Percentiles rank a stretch among this genome's conserved stretches.
These are phyloP conservation scores for Keiferia lycopersicella DNA, from an alignment of 2,888 invertebrate species.

Conservation along the genomic window DNA sequence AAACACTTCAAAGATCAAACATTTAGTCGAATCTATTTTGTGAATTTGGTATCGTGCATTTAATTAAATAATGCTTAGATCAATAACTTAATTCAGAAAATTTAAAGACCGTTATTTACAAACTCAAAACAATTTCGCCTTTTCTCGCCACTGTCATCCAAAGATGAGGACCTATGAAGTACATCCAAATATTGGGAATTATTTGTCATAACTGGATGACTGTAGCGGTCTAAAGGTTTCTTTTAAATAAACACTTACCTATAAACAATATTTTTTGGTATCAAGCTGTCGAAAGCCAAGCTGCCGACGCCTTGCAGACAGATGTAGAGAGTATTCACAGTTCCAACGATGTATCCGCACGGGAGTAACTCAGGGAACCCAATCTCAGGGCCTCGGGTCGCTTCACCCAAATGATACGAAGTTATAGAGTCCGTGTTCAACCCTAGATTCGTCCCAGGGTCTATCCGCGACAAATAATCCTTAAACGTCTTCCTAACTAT, in stretches of 20 bases:
- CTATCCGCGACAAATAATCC: slow-evolving; percentile 95
- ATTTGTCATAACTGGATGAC: no score
- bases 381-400: slow-evolving; percentile 89
- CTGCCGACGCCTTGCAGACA: slow-evolving; percentile 93
- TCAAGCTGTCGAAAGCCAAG: slow-evolving; percentile 96
- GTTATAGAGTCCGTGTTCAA: slow-evolving; percentile 92
- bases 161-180: no score
- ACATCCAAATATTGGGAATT: no score
- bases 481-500: slow-evolving; percentile 95
- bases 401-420: slow-evolving; percentile 96
- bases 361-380: slow-evolving; percentile 94
- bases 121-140: no score
- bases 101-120: no score
- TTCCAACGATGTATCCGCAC: slow-evolving; percentile 95
- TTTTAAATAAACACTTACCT: slow-evolving; percentile 73
- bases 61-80: no score
- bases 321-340: slow-evolving; percentile 92
- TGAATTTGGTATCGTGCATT: no score
- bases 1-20: no score
- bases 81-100: no score
- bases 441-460: slow-evolving; percentile 94
- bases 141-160: no score
- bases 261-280: slow-evolving; percentile 97
- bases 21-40: no score
- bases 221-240: background rate